Base-by-base conservation (phyloP, 2,113 vertebrate genomes). In the Passer montanus region DNA sequence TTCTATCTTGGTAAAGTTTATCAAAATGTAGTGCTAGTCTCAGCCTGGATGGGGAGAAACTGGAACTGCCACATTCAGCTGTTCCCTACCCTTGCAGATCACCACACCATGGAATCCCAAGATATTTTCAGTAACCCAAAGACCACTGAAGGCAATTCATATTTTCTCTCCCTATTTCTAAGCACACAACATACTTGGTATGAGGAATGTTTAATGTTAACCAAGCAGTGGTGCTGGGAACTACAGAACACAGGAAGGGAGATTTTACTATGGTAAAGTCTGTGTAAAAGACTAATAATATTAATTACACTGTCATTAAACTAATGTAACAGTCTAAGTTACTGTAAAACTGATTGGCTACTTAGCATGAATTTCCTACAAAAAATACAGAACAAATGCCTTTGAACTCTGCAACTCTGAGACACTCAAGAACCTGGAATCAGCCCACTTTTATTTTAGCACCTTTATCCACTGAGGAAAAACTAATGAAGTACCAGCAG, bases 191-290 rank as follows among this genome's bases (percentile, higher is more conserved):
- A 8, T 2, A 30, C 6, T 3, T 24, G 33, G 31, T 15, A 0
- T 0, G 35, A 72, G 30, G 63, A 70, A 22, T 14, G 28, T 15
- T 68, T 21, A 6, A 26, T 27, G 33, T 2, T 46, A 19, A 91
- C 18, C 24, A 27, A 27, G 49, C 8, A 56, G 26, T 14, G 13
- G 52, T 13, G 19, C 24, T 6, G 2, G 46, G 30, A 88, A 35
- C 33, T 41, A n/a, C 72, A 56, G 37, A 60, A 30, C 22, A 11
- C 0, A 1, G 1, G 4, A 78, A 64, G 37, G 35, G 35, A 69
- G 44, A 19, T 63, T 75, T 60, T 43, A 59, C 43, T n/a, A 3
- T 1, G 3, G 30, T 27, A 11, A 53, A 62, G 41, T 26, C 70
- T 33, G 21, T 35, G 21, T 12, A 60, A 26, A 8, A 55, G 30